phyloP scores from a whole-genome alignment of 2,888 invertebrate species.

The Xylocampa areola region DNA sequence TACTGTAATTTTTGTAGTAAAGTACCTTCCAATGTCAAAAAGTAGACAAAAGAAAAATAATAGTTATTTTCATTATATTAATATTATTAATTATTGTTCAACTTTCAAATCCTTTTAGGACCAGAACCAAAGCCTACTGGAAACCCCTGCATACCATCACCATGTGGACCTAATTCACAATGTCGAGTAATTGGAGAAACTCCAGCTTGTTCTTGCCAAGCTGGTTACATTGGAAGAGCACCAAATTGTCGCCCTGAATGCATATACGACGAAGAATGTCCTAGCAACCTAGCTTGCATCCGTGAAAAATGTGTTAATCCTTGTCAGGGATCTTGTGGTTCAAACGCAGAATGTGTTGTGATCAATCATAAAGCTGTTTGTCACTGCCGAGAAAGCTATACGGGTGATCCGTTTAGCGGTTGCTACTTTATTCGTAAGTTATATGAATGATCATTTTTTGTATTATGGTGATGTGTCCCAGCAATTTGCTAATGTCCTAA shows the following conservation, averaged over 20 bases:
- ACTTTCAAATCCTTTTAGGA: conserved; percentile 79
- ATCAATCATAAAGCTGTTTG: conserved; percentile 96
- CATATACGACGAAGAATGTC: conserved; percentile 95
- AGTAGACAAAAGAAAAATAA: too few species aligned
- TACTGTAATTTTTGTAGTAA: background rate
- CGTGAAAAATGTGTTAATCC: conserved; percentile 95
- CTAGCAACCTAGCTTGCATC: conserved; percentile 95
- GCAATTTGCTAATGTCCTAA: background rate
- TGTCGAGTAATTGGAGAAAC: conserved; percentile 94
- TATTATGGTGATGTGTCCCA: background rate
- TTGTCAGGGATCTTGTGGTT: conserved; percentile 95
- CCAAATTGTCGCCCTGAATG: conserved; percentile 97
- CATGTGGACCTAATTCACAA: conserved; percentile 95
- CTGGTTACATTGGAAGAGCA: conserved; percentile 94
- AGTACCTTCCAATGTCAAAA: too few species aligned
- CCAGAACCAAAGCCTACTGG: conserved; percentile 88
- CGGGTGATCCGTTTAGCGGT: conserved; percentile 95
- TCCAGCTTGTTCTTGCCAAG: conserved; percentile 94
- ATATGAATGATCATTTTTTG: background rate
- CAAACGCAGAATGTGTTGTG: conserved; percentile 93
- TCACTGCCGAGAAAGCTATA: conserved; percentile 94
- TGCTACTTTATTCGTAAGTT: conserved; percentile 89
- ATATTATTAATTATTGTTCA: too few species aligned
- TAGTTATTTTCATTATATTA: too few species aligned
- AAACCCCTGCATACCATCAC: conserved; percentile 95